Evolutionary conservation across 2,113 vertebrate species (phyloP), one percentile per base, ranked within the genome.

Genomic region (Halichoeres trimaculatus): DNA sequence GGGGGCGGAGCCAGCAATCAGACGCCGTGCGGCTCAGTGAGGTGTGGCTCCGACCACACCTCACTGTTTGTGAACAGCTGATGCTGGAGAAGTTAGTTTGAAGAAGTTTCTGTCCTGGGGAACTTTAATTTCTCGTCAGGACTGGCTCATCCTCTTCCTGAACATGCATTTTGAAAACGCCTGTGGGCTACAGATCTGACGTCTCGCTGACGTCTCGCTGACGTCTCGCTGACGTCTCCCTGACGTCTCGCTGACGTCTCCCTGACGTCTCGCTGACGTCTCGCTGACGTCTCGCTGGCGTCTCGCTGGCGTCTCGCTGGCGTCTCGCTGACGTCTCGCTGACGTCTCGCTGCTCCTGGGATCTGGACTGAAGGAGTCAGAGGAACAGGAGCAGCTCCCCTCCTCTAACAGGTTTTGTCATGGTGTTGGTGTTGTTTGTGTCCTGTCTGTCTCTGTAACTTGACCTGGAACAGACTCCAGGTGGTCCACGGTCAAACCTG

Each of bases 161-260:
- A 91, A 88, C 89, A 83, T 89, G 88, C 89, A 91, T 86, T 91
- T 91, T 82, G 68, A 88, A 70, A 80, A 74, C 75, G 75, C 72
- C 90, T 57, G 79, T 78, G 76, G 77, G 88, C 74, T 86, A 86
- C 67, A 83, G 74, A 86, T 89, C 83, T 88, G 87, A 90, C 84
- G 88, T 88, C 73, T 68, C 64, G n/a, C 73, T 50, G 83, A n/a
- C n/a, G n/a, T n/a, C n/a, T n/a, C n/a, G n/a, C n/a, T n/a, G n/a
- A n/a, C n/a, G n/a, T n/a, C n/a, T n/a, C n/a, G n/a, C n/a, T n/a
- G n/a, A n/a, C n/a, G n/a, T n/a, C n/a, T n/a, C n/a, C n/a, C n/a
- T n/a, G n/a, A n/a, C n/a, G n/a, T n/a, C n/a, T n/a, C n/a, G n/a
- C n/a, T n/a, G n/a, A n/a, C n/a, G n/a, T n/a, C n/a, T n/a, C n/a